Conservation (phyloP, 2,888 invertebrate species). For the Drosophila greeni region DNA sequence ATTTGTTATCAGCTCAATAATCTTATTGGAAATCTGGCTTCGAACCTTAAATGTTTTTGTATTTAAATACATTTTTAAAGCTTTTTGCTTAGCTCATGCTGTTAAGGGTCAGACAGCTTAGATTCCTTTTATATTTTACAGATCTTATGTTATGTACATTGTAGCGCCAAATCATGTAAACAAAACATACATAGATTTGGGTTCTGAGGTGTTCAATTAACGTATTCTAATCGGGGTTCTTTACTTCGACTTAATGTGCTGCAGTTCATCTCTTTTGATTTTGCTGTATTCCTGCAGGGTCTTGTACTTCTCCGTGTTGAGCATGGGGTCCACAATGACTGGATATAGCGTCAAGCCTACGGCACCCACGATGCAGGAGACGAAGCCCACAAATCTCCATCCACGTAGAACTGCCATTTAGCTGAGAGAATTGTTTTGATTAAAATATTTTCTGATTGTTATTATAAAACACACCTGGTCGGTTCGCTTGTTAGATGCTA, state of each 20-base stretch:
- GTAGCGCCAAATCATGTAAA: not conserved
- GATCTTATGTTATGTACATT: constrained; percentile 16
- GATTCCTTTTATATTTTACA: constrained; percentile 10
- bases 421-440: constrained; percentile 6
- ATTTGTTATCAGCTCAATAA: not conserved
- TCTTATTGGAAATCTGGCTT: not conserved
- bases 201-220: constrained; percentile 1
- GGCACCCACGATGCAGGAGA: constrained; percentile 81
- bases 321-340: constrained; percentile 82
- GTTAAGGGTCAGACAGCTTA: not conserved
- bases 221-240: not conserved
- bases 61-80: not conserved
- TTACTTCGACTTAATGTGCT: constrained; percentile 45
- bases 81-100: not conserved
- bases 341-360: constrained; percentile 82
- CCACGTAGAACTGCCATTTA: constrained; percentile 79
- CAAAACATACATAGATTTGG: constrained; percentile 9
- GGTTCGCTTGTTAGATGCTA: constrained; percentile 20
- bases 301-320: constrained; percentile 81
- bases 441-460: constrained; percentile 17
- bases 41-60: too few species aligned
- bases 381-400: constrained; percentile 81
- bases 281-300: constrained; percentile 52
- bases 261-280: constrained; percentile 39
- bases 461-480: constrained; percentile 59